Percentiles rank a stretch among this genome's conserved stretches.
Evolutionary conservation across 2,888 invertebrate species (phyloP).

Genomic region (Digitonthophagus gazella): DNA sequence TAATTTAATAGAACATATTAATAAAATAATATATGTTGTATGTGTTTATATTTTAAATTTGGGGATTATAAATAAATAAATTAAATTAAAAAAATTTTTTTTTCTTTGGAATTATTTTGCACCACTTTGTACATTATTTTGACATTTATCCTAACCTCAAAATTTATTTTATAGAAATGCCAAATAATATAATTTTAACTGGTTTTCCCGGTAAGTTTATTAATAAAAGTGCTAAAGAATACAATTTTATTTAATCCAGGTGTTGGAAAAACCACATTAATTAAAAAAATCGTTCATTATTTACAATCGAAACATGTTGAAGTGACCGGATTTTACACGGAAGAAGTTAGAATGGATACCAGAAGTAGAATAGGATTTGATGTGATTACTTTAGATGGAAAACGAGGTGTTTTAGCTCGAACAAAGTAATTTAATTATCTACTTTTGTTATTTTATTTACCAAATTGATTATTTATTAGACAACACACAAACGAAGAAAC

Average conservation of each 20-base stretch:
- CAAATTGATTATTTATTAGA: too few species aligned
- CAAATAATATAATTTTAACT: background rate
- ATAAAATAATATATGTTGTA: too few species aligned
- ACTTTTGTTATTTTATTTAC: slow-evolving; percentile 1
- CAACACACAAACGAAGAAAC: slow-evolving; percentile 31
- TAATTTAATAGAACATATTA: too few species aligned
- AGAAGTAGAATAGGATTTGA: slow-evolving; percentile 63
- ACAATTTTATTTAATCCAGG: too few species aligned
- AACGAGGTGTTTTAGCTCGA: slow-evolving; percentile 56
- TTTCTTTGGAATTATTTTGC: too few species aligned
- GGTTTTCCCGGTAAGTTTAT: background rate
- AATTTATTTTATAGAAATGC: background rate
- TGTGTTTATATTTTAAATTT: too few species aligned
- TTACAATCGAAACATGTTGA: slow-evolving; percentile 43
- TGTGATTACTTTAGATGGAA: slow-evolving; percentile 55
- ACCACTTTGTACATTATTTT: slow-evolving; percentile 11
- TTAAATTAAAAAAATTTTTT: too few species aligned
- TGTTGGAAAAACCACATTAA: slow-evolving; percentile 66
- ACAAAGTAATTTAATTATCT: slow-evolving; percentile 48
- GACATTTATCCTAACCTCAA: background rate
- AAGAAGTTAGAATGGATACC: slow-evolving; percentile 56
- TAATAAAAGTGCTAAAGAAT: background rate
- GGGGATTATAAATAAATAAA: too few species aligned
- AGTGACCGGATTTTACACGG: slow-evolving; percentile 63
- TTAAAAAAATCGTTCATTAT: slow-evolving; percentile 53